Percentiles rank a stretch among this genome's conserved stretches.
These are phyloP conservation scores for Heliothis virescens DNA, from an alignment of 1,140 invertebrate genomes.

Conservation along the genomic window DNA sequence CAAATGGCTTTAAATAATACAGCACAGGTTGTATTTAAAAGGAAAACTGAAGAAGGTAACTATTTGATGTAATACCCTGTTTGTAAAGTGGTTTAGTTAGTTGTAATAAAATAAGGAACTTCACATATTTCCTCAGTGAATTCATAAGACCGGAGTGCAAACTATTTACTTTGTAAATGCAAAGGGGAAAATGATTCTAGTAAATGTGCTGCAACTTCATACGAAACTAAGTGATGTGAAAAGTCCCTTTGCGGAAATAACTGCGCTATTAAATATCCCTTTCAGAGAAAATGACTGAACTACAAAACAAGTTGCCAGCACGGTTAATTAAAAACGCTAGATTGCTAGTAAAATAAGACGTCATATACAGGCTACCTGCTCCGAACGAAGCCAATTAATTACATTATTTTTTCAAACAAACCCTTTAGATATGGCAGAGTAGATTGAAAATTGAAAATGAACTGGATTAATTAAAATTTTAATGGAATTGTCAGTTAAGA, in stretches of 20 bases:
- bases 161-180: too few species aligned
- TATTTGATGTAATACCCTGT: too few species aligned
- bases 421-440: not conserved
- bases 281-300: not conserved
- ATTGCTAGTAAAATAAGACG: not conserved
- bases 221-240: too few species aligned
- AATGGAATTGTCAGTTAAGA: not conserved
- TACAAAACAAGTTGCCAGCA: not conserved
- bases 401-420: not conserved
- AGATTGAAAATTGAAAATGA: not conserved
- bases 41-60: too few species aligned
- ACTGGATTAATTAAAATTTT: slow-evolving; percentile 14
- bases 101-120: too few species aligned
- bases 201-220: too few species aligned
- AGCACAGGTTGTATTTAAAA: not conserved
- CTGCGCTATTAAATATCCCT: not conserved
- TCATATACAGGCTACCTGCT: not conserved
- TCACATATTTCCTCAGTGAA: too few species aligned
- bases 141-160: too few species aligned
- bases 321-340: slow-evolving; percentile 11
- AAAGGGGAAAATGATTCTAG: too few species aligned
- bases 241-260: too few species aligned
- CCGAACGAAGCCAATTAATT: not conserved
- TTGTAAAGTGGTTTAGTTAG: too few species aligned
- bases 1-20: slow-evolving; percentile 17